phyloP scores from a whole-genome alignment of 2,113 vertebrate species.

The Cynocephalus volans region DNA sequence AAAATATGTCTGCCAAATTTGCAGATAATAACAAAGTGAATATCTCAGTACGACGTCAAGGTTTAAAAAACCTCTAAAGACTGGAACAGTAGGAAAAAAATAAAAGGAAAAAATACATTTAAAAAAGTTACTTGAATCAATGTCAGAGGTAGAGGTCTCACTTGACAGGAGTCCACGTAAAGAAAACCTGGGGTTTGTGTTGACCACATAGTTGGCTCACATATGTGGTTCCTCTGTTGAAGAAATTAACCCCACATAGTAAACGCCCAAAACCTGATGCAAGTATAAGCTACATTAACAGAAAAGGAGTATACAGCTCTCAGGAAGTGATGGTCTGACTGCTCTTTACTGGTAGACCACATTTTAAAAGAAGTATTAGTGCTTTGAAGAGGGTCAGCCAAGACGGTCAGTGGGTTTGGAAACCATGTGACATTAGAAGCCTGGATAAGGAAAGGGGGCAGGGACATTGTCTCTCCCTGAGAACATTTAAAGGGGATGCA shows the following conservation, averaged over 20 bases:
- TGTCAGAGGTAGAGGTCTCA: background rate
- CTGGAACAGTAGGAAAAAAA: background rate
- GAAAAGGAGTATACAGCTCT: background rate
- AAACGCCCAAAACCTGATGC: background rate
- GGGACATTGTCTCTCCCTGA: background rate
- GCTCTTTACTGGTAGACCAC: background rate
- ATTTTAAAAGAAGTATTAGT: slow-evolving; percentile 39
- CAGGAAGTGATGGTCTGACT: background rate
- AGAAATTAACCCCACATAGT: background rate
- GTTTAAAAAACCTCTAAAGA: background rate
- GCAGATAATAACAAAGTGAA: background rate
- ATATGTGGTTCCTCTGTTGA: background rate
- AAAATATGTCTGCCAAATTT: slow-evolving; percentile 14
- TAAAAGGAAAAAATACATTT: background rate
- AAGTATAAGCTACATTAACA: background rate
- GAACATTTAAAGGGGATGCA: background rate
- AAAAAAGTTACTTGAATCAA: background rate
- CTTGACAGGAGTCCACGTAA: background rate
- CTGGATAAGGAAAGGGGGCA: background rate
- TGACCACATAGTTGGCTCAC: background rate
- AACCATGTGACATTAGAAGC: background rate
- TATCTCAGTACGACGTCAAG: background rate
- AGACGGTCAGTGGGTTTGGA: background rate
- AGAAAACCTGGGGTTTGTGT: background rate
- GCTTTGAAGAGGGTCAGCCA: background rate